A percentile compares a stretch with the other conserved stretches of the same genome.
Evolutionary conservation across 2,797 vertebrate species (phyloP).

Genomic region (Ispidina picta): DNA sequence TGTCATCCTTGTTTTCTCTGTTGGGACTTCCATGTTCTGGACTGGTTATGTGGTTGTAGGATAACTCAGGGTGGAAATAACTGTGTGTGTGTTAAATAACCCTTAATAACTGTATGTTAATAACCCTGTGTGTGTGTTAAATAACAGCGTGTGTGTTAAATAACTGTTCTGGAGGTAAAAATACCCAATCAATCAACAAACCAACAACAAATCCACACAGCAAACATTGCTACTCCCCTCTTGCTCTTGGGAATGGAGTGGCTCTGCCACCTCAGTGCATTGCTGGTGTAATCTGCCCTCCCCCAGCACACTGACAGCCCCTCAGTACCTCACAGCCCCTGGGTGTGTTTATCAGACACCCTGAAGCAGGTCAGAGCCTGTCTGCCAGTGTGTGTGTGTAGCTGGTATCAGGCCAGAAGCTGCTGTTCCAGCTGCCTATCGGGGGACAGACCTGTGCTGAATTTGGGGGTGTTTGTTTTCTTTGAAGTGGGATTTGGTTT

Average conservation of each 20-base stretch:
- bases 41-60: not conserved
- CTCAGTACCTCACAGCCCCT: fast-evolving
- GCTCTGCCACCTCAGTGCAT: fast-evolving
- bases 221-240: not conserved
- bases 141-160: not conserved
- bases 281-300: not conserved
- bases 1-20: not conserved
- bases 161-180: not conserved
- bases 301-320: fast-evolving
- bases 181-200: too few relatives aligned
- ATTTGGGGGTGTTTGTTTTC: not conserved
- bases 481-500: not conserved
- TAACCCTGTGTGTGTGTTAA: not conserved
- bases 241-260: not conserved
- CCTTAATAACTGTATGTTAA: too few relatives aligned
- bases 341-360: not conserved
- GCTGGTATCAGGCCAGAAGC: not conserved
- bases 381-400: fast-evolving
- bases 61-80: not conserved
- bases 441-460: not conserved
- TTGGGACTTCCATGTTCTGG: not conserved
- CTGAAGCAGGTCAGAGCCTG: not conserved
- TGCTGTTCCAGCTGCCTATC: not conserved
- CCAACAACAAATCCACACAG: not conserved
- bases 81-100: not conserved